phyloP scores from a whole-genome alignment of 2,113 vertebrate genomes.

The Euleptes europaea region DNA sequence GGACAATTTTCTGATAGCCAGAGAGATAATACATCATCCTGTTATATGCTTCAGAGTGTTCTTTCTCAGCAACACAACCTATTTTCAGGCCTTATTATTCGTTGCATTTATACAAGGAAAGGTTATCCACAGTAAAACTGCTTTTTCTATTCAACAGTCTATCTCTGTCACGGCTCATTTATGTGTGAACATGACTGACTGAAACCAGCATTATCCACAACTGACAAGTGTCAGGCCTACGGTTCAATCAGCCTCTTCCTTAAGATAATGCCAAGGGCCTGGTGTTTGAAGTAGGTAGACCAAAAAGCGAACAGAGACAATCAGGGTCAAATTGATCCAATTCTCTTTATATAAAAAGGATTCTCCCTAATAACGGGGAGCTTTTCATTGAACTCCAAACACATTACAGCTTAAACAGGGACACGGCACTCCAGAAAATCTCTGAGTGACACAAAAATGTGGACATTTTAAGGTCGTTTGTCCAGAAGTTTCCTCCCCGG shows the following conservation, averaged over 20 bases:
- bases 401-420: constrained; percentile 69
- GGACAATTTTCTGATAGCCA: constrained; percentile 35
- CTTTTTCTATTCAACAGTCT: constrained; percentile 71
- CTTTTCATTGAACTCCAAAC: constrained; percentile 64
- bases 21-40: constrained; percentile 55
- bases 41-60: constrained; percentile 35
- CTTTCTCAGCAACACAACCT: constrained; percentile 38
- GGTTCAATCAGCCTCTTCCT: constrained; percentile 73
- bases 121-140: constrained; percentile 63
- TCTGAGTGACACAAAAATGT: constrained; percentile 64
- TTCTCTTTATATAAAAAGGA: constrained; percentile 67
- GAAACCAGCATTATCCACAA: constrained; percentile 70
- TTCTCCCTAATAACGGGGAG: constrained; percentile 66
- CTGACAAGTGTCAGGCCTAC: constrained; percentile 73
- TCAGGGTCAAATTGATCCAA: constrained; percentile 72
- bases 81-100: constrained; percentile 63
- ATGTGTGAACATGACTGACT: constrained; percentile 71
- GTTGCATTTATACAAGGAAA: constrained; percentile 66
- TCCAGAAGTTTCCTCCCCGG: constrained; percentile 61
- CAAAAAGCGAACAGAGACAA: constrained; percentile 67
- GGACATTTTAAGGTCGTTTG: constrained; percentile 56
- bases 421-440: constrained; percentile 64
- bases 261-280: constrained; percentile 68
- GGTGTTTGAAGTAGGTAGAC: constrained; percentile 69
- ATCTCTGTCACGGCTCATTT: constrained; percentile 74